phyloP scores from a whole-genome alignment of 2,113 vertebrate species.

The Heteronetta atricapilla region DNA sequence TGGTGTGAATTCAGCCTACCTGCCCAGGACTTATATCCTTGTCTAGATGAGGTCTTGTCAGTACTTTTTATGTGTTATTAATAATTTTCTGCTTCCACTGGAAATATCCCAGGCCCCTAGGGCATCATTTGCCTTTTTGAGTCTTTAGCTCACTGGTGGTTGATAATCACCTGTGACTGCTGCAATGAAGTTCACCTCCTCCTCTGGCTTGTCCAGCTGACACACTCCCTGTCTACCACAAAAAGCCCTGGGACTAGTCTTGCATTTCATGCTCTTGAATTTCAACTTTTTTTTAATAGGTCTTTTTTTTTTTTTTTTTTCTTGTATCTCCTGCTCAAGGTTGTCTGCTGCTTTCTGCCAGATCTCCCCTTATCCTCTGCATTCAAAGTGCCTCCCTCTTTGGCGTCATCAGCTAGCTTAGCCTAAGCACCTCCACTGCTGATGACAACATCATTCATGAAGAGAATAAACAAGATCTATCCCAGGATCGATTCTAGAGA shows the following conservation, averaged over 20 bases:
- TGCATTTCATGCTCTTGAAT: slow-evolving; percentile 61
- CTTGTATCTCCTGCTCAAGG: not conserved
- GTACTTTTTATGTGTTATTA: slow-evolving; percentile 35
- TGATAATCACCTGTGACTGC: slow-evolving; percentile 48
- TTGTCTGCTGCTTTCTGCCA: slow-evolving; percentile 61
- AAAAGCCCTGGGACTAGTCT: slow-evolving; percentile 53
- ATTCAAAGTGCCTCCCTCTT: slow-evolving; percentile 51
- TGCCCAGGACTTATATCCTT: not conserved
- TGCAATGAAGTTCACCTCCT: slow-evolving; percentile 36
- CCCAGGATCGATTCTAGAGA: slow-evolving; percentile 39
- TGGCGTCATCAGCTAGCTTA: slow-evolving; percentile 61
- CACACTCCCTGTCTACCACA: slow-evolving; percentile 40
- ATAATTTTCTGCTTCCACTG: slow-evolving; percentile 36
- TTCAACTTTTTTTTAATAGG: slow-evolving; percentile 41
- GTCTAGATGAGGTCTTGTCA: slow-evolving; percentile 4
- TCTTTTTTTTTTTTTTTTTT: not conserved
- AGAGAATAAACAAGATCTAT: slow-evolving; percentile 57
- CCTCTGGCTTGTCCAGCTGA: slow-evolving; percentile 52
- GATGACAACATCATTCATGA: slow-evolving; percentile 62
- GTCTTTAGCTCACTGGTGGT: slow-evolving; percentile 36
- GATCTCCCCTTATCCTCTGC: slow-evolving; percentile 52
- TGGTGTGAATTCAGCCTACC: not conserved
- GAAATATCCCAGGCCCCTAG: not conserved
- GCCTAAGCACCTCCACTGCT: slow-evolving; percentile 50
- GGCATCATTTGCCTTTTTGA: slow-evolving; percentile 4